Base-by-base conservation (phyloP, 2,888 invertebrate species). In the Diarsia dahlii region DNA sequence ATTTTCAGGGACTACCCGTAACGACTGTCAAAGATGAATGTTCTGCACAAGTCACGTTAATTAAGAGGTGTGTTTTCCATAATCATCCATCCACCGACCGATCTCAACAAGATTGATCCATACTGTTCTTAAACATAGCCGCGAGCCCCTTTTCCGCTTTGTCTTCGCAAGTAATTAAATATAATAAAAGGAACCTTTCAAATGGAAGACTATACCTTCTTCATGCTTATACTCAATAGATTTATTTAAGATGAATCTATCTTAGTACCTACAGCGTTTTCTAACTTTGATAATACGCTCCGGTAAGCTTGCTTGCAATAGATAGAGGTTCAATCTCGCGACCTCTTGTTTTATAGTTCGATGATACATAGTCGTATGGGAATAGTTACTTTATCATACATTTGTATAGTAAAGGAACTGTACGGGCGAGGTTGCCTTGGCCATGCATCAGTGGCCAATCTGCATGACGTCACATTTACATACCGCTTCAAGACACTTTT, bases 401-500 rank as follows among this genome's bases (percentile, higher is more conserved):
- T 23, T 12, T 18, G 12, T 56, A 64, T 28, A 34, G 13, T 65
- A 62, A 67, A 58, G 81, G 69, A 80, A 74, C 79, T 34, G 52
- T 69, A 65, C 28, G 12, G 48, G 39, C 64, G 58, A 64, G 54
- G 66, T 63, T 23, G 54, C 54, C 48, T 69, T 54, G 76, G 71
- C 23, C 60, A 67, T 74, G 73, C 52, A 81, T 74, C 71, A 72
- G 71, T 67, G 54, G 63, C 69, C 73, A 71, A 75, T 76, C 78
- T 75, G 65, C 66, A 56, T 70, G 76, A 77, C 62, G 65, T 77
- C 71, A 71, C 73, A 78, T 84, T 84, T 80, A 73, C 84, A 83
- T 84, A 77, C 50, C 48, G 67, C 58, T 76, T 65, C 65, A 71
- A 62, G 23, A 79, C n/a, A 54, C 34, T 60, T 73, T 62, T 63